phyloP scores from a whole-genome alignment of 2,113 vertebrate genomes.

The Neogale vison region DNA sequence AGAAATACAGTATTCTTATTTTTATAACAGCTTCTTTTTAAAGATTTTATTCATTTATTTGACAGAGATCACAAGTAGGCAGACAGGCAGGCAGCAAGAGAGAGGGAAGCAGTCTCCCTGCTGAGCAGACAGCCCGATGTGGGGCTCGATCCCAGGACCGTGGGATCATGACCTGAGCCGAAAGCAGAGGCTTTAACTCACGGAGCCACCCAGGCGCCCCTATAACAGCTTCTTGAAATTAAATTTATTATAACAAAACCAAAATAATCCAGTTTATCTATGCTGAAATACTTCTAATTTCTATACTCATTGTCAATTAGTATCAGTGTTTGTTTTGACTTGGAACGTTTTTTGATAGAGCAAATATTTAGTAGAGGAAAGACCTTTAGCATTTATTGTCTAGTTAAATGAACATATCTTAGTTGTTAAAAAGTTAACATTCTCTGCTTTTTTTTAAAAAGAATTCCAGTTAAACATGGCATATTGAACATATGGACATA shows the following conservation, averaged over 20 bases:
- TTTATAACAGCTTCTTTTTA: not conserved
- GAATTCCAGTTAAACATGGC: not conserved
- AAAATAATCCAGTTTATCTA: not conserved
- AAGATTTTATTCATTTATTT: too few relatives aligned
- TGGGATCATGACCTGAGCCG: too few relatives aligned
- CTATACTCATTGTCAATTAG: not conserved
- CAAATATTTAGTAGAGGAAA: not conserved
- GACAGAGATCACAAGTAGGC: too few relatives aligned
- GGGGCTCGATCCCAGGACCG: too few relatives aligned
- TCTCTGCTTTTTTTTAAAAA: not conserved
- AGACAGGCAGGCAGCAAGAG: too few relatives aligned
- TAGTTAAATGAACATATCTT: not conserved
- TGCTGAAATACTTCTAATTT: not conserved
- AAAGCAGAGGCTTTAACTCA: too few relatives aligned
- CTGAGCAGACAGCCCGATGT: too few relatives aligned
- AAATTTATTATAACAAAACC: not conserved
- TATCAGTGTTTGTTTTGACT: not conserved
- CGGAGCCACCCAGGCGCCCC: too few relatives aligned
- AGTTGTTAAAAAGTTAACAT: not conserved
- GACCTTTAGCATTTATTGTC: not conserved
- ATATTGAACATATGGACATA: not conserved
- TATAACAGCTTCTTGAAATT: constrained; percentile 1
- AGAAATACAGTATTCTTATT: not conserved
- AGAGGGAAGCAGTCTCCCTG: too few relatives aligned
- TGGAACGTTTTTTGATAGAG: not conserved